Evolutionary conservation across 2,797 vertebrate genomes (phyloP), one percentile per base, ranked within the genome.

Genomic region (Microchirus variegatus): DNA sequence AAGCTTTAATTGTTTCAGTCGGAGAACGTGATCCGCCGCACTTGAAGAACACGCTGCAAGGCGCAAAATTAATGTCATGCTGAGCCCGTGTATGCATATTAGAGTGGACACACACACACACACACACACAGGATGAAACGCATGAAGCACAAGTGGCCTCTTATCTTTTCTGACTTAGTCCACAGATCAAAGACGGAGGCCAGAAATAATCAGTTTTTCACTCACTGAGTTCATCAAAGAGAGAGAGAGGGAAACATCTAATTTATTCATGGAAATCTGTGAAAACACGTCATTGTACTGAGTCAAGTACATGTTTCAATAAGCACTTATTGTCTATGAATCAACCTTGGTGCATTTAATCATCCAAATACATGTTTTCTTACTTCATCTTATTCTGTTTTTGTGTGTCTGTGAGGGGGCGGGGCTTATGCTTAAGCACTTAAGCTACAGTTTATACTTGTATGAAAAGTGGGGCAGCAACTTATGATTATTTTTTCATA

Each of bases 1-100:
- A 59, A 66, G 61, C 49, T 73, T 62, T 68, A 67, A 67, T 70
- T 77, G 74, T 81, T 62, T 66, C 50, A 61, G 59, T 67, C 10
- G 3, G 51, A 22, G 22, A 48, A 44, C 1, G n/a, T 1, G 36
- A 16, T 54, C 55, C 57, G 50, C 61, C 67, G 54, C 36, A 45
- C 68, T 64, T 43, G 36, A 60, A 66, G 53, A 67, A 68, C 63
- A 41, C 22, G 65, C 40, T 45, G 49, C n/a, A 11, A 51, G 60
- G 67, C 64, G 67, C 52, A 63, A 67, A 78, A 83, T 77, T 67
- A 65, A 74, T 73, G 76, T 75, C 80, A 67, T 10, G 78, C 59
- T 41, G 78, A 60, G 70, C 15, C 4, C 16, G 8, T 52, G 51
- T 60, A 53, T 66, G 54, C 57, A 66, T 47, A 61, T 64, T 19